Conservation (phyloP, 2,888 invertebrate genomes). For the Platycnemis pennipes region DNA sequence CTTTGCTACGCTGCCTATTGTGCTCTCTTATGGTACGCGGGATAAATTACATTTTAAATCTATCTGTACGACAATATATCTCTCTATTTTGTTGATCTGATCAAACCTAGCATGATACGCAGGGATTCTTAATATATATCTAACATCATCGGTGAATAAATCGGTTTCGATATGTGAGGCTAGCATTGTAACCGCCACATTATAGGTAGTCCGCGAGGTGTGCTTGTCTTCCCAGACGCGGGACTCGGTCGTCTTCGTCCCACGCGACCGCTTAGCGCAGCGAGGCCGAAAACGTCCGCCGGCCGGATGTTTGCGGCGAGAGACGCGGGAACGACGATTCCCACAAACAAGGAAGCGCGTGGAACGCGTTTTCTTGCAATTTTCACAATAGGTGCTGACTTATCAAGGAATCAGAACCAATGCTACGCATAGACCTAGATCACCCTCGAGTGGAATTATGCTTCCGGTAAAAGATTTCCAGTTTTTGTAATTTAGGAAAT, state of each 20-base stretch:
- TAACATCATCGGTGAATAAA: too few relatives aligned
- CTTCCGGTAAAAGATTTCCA: neutral
- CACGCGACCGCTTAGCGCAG: neutral
- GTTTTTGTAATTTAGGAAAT: neutral
- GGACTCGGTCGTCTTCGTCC: neutral
- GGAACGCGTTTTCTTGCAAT: neutral
- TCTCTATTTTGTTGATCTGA: too few relatives aligned
- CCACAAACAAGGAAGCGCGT: slow-evolving; percentile 33
- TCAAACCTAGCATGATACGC: too few relatives aligned
- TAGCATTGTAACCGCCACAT: too few relatives aligned
- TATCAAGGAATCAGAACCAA: neutral
- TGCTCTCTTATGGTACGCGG: too few relatives aligned
- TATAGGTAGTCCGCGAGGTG: too few relatives aligned
- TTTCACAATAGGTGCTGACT: neutral
- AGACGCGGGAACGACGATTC: neutral
- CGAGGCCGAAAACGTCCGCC: neutral
- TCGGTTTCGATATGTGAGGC: too few relatives aligned
- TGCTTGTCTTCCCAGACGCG: too few relatives aligned
- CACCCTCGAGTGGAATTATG: neutral
- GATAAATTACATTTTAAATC: too few relatives aligned
- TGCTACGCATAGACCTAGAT: neutral
- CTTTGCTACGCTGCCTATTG: too few relatives aligned
- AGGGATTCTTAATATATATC: too few relatives aligned
- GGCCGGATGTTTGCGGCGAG: slow-evolving; percentile 48
- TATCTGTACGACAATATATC: too few relatives aligned